A percentile compares a stretch with the other conserved stretches of the same genome.
phyloP scores from a whole-genome alignment of 2,888 invertebrate species.

The Xanthorhoe spadicearia region DNA sequence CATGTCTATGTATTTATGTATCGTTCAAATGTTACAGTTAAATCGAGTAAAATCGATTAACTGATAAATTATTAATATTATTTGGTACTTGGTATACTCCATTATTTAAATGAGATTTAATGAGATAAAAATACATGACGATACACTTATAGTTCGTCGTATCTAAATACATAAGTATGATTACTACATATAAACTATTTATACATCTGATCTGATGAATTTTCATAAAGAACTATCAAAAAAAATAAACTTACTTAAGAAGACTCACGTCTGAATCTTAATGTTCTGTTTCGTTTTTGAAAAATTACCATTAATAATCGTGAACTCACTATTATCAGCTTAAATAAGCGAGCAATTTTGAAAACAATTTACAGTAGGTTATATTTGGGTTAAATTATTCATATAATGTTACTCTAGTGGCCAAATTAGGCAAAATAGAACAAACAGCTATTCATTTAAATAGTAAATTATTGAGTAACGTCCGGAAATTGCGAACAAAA shows the following conservation, averaged over 20 bases:
- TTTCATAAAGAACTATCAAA: too few species aligned
- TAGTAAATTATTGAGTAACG: slow-evolving; percentile 18
- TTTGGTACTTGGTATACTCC: too few species aligned
- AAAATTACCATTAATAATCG: too few species aligned
- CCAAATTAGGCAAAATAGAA: slow-evolving; percentile 1
- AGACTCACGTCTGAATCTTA: too few species aligned
- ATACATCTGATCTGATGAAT: too few species aligned
- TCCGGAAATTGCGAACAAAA: slow-evolving; percentile 22
- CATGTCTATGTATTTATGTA: slow-evolving; percentile 22
- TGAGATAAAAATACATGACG: background rate
- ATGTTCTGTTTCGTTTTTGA: too few species aligned
- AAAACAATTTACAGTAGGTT: background rate
- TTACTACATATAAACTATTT: too few species aligned
- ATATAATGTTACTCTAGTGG: background rate
- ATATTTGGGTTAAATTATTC: background rate
- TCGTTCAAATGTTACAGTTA: slow-evolving; percentile 15
- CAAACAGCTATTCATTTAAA: slow-evolving; percentile 4
- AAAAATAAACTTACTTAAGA: too few species aligned
- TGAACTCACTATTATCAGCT: too few species aligned
- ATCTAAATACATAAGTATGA: too few species aligned
- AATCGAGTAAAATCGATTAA: slow-evolving; percentile 4
- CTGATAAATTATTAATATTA: slow-evolving; percentile 24
- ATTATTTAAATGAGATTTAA: background rate
- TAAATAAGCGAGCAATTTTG: background rate
- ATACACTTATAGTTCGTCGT: too few species aligned